Base-by-base conservation (phyloP, 2,797 vertebrate species). In the Bovichtus variegatus region DNA sequence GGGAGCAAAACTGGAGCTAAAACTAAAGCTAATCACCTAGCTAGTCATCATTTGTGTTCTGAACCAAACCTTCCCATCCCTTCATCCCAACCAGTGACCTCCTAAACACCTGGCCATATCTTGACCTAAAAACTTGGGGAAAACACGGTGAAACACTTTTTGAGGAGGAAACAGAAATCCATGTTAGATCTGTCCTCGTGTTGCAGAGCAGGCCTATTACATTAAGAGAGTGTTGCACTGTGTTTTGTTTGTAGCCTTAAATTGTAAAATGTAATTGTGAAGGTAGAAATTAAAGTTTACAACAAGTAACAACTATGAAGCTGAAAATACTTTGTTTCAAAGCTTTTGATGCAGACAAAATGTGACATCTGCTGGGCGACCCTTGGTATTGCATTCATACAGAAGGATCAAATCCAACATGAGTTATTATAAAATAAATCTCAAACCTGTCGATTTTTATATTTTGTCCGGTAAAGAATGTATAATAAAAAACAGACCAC, bases 281-380 rank as follows among this genome's bases (percentile, higher is more conserved):
- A 12, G 9, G 7, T 21, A 21, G 15, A 62, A 75, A 18, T 46
- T 2, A 27, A 10, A 15, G 6, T 13, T 31, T 13, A 38, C 71
- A n/a, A 53, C n/a, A 58, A 10, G n/a, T n/a, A 74, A 13, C 16
- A 34, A 43, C 15, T 44, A 31, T 51, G 15, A 49, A n/a, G n/a
- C 36, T 46, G 12, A 31, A 47, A 55, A 47, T n/a, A 34, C 13
- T 16, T 60, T 21, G 23, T 61, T 47, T 49, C 19, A 38, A 21
- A 68, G 64, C 3, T 41, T 64, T 0, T 21, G 7, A 29, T 38
- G 18, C 19, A 73, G 43, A 65, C n/a, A 49, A 34, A 46, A n/a
- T 58, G 27, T 27, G 43, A 74, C 74, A 78, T 62, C 74, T 84
- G 38, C 55, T 78, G 74, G 70, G 6, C 11, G 0, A 55, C 11